A percentile compares a stretch with the other conserved stretches of the same genome.
These are phyloP conservation scores for Mylabris phalerata DNA, from an alignment of 1,140 invertebrate species.

Conservation along the genomic window DNA sequence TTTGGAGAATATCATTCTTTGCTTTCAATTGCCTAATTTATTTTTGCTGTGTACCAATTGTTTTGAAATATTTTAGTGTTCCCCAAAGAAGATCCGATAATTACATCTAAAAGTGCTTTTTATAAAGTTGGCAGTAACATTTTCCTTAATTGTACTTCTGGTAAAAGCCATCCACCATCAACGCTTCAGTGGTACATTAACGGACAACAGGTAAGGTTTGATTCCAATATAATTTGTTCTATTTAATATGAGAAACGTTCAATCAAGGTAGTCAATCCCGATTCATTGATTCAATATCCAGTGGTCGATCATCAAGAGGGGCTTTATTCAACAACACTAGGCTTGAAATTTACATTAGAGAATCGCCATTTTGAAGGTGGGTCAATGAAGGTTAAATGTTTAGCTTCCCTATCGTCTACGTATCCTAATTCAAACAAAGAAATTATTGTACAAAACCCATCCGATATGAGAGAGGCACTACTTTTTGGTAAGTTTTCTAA, in stretches of 20 bases:
- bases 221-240: conserved; percentile 12
- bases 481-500: background rate
- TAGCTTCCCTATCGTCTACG: conserved; percentile 50
- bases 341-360: conserved; percentile 47
- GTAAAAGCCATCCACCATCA: conserved; percentile 69
- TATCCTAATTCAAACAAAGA: background rate
- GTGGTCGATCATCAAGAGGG: conserved; percentile 48
- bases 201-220: conserved; percentile 56
- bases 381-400: conserved; percentile 52
- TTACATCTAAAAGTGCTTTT: conserved; percentile 69
- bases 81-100: conserved; percentile 67
- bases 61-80: conserved; percentile 48
- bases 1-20: too few species aligned
- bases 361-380: conserved; percentile 48
- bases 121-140: conserved; percentile 74
- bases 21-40: too few species aligned
- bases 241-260: background rate
- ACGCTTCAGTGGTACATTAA: conserved; percentile 76
- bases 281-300: conserved; percentile 46
- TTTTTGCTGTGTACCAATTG: too few species aligned
- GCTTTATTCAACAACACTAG: conserved; percentile 48
- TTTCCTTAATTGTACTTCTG: conserved; percentile 77
- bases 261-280: conserved; percentile 42
- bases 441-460: background rate
- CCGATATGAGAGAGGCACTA: background rate